Base-by-base conservation (phyloP, 2,113 vertebrate species). In the Oriolus oriolus region DNA sequence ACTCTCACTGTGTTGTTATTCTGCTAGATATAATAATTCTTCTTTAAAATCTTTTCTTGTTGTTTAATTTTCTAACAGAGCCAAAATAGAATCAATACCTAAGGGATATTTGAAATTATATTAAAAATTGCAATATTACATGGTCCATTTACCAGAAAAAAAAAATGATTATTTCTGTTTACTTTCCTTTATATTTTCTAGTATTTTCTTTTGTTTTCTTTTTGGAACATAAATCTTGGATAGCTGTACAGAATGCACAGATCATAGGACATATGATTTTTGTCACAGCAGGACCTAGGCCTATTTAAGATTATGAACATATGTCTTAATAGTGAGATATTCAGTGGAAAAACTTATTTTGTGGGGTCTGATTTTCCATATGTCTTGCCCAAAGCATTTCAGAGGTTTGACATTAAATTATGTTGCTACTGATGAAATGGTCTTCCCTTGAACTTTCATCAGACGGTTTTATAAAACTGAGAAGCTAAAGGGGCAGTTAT, bases 41-140 rank as follows among this genome's bases (percentile, higher is more conserved):
- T 66, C 14, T 84, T 96, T 83, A 92, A 93, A 96, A 68, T 88
- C 3, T 84, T 84, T 71, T 87, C 45, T 96, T 93, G 79, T 7
- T 66, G 2, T 66, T 73, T 84, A 8, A 53, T 71, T 70, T 87
- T 45, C 73, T 79, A 57, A 61, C 42, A 80, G 10, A 22, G 2
- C 3, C 14, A 70, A 23, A 56, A 23, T 17, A 39, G 28, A 94
- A 91, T n/a, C 10, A 75, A 80, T 66, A 22, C 7, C 16, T 74
- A 14, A 89, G 14, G 70, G 50, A 81, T 49, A 73, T 41, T 64
- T 63, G 49, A 91, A 97, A 95, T 74, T 53, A 9, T 20, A 86
- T 81, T 83, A 82, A 42, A 84, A 87, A 57, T 42, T 97, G 22
- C 27, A 94, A 49, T 50, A 78, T 84, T 77, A 26, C 73, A 41